Evolutionary conservation across 53 echinoderm and acorn worm species (phyloP), one percentile per base, ranked within the genome.

Genomic region (Crossaster papposus): DNA sequence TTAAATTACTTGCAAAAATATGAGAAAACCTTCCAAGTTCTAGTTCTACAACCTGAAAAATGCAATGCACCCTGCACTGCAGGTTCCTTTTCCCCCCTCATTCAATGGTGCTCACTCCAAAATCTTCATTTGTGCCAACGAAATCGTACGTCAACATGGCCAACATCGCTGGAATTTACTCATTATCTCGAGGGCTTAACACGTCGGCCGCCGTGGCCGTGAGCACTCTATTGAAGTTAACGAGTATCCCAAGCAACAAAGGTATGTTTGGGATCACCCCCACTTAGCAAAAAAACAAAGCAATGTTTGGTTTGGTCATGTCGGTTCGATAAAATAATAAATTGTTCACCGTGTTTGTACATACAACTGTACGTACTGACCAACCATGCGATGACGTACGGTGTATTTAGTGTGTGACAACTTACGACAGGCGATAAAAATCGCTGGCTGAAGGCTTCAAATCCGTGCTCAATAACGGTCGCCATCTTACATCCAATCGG

Each of bases 391-490:
- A 87, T 87, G 87, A 87, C 87, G 87, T 83, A 68, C 68, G 51
- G 68, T 84, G 50, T 65, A 68, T 84, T 77, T 63, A 87, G 76
- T 83, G 83, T 28, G 77, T 87, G 87, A 87, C 76, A 87, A 87
- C 87, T 87, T 87, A 87, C 87, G 87, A 77, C 87, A 87, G 87
- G 31, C 87, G 87, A 87, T 77, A 76, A 77, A n/a, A 87, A 87
- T 87, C 87, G 87, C 77, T 87, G 87, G 58, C 87, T 77, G 87
- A 87, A 76, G 76, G 63, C 76, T 76, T 62, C 76, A 75, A 87
- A 77, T 87, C 77, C 87, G 63, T 77, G 87, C 87, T 76, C 63
- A 87, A 87, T 77, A 91, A 91, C 65, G 68, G 91, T 70, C 78
- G 91, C 91, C 91, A 91, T 91, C 81, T 62, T 85, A 77, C 65